Evolutionary conservation across 1,140 invertebrate genomes (phyloP), one percentile per base, ranked within the genome.

Genomic region (Popillia japonica): DNA sequence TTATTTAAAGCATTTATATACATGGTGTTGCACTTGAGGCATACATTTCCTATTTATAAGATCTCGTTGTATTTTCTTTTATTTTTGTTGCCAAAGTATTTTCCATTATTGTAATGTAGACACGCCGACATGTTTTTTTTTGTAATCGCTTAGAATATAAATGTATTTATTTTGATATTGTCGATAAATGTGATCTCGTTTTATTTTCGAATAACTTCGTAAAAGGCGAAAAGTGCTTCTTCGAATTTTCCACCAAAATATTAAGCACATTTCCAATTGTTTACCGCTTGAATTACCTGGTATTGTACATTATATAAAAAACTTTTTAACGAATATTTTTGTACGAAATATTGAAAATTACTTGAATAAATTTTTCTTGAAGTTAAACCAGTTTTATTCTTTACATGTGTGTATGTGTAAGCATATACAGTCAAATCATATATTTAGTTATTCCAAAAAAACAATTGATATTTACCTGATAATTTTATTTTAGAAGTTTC

Each of bases 271-370:
- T 74, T 74, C 34, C n/a, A 41, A n/a, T 74, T 74, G 41, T 74
- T 41, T 74, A 41, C 41, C 10, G 72, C 41, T 74, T 40, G 41
- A 40, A 74, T 74, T 74, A 64, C 61, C 61, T 64, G 61, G 61
- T 64, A 40, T 77, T 79, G 76, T 79, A 79, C 72, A 81, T 80
- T 81, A 77, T 79, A 79, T 78, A 64, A 64, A 82, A 78, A 78
- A 75, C 27, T 73, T 73, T 73, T 79, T 78, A 77, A 78, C 74
- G 73, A 73, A 80, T 82, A 82, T 82, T 82, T 82, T 82, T 82
- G 80, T 82, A 82, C 81, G 75, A 82, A 77, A 79, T 79, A 42
- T 40, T 41, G 72, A 78, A 48, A 75, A 75, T 75, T 75, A 42
- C 41, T 55, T 40, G 34, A 78, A 73, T 78, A 78, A 78, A 78